phyloP scores from a whole-genome alignment of 2,797 vertebrate species.

The Scyliorhinus canicula region DNA sequence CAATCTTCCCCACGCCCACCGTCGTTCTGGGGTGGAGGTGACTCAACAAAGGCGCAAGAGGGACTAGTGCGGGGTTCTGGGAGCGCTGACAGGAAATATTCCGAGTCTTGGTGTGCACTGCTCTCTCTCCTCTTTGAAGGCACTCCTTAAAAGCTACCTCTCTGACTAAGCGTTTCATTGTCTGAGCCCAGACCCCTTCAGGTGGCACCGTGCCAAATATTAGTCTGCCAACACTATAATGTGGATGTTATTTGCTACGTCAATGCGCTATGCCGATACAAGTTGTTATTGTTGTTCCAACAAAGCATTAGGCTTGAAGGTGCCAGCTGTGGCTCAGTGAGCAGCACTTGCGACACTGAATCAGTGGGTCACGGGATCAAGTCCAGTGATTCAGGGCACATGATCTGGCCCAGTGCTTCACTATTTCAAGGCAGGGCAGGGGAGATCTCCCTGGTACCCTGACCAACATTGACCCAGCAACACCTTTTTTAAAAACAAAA shows the following conservation, averaged over 20 bases:
- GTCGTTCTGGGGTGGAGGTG: too few species aligned
- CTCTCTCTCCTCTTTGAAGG: not conserved
- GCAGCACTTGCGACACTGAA: not conserved
- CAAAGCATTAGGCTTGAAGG: not conserved
- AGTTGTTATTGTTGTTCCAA: not conserved
- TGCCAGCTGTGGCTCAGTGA: not conserved
- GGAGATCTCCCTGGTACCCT: not conserved
- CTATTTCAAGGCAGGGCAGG: not conserved
- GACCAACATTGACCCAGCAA: not conserved
- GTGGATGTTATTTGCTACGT: not conserved
- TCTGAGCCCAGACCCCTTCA: not conserved
- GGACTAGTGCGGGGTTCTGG: not conserved
- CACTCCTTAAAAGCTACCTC: not conserved
- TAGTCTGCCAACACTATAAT: not conserved
- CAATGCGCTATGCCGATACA: not conserved
- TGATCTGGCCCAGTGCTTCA: not conserved
- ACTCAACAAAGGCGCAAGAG: too few species aligned
- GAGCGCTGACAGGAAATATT: not conserved
- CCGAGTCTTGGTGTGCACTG: not conserved
- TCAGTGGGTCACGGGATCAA: not conserved
- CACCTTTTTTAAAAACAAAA: too few species aligned
- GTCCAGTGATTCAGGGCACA: not conserved
- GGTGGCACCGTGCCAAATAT: not conserved
- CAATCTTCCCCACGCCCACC: too few species aligned
- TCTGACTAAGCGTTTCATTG: not conserved